Base-by-base conservation (phyloP, 2,797 vertebrate species). In the Garrulus glandarius region DNA sequence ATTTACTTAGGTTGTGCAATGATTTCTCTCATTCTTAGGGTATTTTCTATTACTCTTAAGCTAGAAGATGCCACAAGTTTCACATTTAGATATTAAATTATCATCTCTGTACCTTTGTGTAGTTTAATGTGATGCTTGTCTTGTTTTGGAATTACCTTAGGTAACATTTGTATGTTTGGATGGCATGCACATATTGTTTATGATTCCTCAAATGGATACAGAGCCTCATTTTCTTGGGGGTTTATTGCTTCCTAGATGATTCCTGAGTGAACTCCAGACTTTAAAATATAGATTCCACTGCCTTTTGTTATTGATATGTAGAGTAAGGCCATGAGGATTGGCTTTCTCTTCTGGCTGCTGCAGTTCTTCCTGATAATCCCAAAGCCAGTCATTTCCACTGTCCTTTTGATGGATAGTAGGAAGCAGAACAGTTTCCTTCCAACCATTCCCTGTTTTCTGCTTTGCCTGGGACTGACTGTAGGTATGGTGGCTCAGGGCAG, bases 1-100 rank as follows among this genome's bases (percentile, higher is more conserved):
- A 63, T 43, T 85, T 89, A 17, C 43, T 53, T 88, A 86, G 44
- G 32, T 37, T 68, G 26, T 69, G 32, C 83, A 63, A 41, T 79
- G 43, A 39, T 72, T 90, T 81, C 5, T 57, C 16, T 80, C 23
- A 23, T 49, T 94, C 26, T 53, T 85, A 46, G 49, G 49, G 5
- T 67, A 41, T 85, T 92, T 89, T 53, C 12, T 85, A 16, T 75
- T 90, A 30, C 30, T 91, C 34, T 63, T 60, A 75, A 84, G 22
- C 10, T 44, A 39, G 69, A 44, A 13, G 26, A 32, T 77, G 26
- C 46, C 15, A 30, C 36, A 39, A 4, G 10, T 67, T 79, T 88
- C 32, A n/a, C 0, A 1, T 75, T 87, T 43, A 34, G 8, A 0
- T 64, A n/a, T 26, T 63, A 46, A 82, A 67, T 67, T 32, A 5